Conservation (phyloP, 2,797 vertebrate species). For the Malacoraja senta region DNA sequence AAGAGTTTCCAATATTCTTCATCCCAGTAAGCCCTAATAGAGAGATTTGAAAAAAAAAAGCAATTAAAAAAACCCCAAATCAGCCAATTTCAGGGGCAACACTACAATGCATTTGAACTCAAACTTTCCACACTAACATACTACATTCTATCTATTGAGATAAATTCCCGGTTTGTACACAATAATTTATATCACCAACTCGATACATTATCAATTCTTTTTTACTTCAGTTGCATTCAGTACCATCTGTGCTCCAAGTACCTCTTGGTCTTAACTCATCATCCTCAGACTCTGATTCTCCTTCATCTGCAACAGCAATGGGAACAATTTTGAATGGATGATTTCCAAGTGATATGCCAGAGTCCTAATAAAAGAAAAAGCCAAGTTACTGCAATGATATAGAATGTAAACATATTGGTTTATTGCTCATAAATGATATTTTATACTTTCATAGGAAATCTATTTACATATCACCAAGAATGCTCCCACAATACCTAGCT, state of each 20-base stretch:
- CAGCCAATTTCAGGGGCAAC: neutral
- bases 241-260: slow-evolving; percentile 46
- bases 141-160: neutral
- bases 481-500: neutral
- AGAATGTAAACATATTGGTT: neutral
- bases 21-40: slow-evolving; percentile 87
- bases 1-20: slow-evolving; percentile 99
- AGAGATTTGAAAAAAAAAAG: slow-evolving; percentile 5
- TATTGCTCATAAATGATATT: neutral
- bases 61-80: neutral
- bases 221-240: neutral
- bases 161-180: neutral
- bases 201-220: neutral
- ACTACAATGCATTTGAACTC: neutral
- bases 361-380: slow-evolving; percentile 57
- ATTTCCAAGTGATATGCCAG: slow-evolving; percentile 50
- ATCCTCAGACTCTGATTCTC: slow-evolving; percentile 90
- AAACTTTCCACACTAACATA: neutral
- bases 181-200: neutral
- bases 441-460: too few relatives aligned
- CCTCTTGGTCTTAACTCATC: slow-evolving; percentile 96
- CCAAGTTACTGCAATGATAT: neutral
- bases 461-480: neutral
- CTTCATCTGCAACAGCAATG: slow-evolving; percentile 89
- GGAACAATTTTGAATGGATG: slow-evolving; percentile 83